A percentile compares a stretch with the other conserved stretches of the same genome.
Conservation (phyloP, 2,113 vertebrate species). For the Chlorodrepanis virens region DNA sequence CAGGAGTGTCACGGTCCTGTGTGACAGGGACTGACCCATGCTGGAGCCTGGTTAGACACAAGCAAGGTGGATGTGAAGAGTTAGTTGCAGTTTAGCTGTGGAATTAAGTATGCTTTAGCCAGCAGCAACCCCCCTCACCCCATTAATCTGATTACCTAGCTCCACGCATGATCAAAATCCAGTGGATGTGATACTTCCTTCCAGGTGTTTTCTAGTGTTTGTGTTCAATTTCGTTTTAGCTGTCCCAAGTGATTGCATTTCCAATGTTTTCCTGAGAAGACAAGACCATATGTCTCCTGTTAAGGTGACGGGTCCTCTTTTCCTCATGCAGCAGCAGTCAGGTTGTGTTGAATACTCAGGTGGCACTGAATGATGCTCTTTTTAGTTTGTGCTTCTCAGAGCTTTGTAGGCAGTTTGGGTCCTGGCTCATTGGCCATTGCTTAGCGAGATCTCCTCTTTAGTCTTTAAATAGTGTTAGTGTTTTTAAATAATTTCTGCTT, state of each 20-base stretch:
- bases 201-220: not conserved
- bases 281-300: not conserved
- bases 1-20: not conserved
- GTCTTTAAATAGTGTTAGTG: not conserved
- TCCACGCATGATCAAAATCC: not conserved
- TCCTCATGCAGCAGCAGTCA: not conserved
- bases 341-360: not conserved
- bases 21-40: not conserved
- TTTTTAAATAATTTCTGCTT: not conserved
- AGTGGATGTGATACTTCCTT: not conserved
- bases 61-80: not conserved
- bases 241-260: not conserved
- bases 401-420: not conserved
- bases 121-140: rapidly evolving
- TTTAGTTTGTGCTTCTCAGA: not conserved
- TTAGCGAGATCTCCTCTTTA: not conserved
- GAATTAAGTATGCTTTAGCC: not conserved
- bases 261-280: not conserved
- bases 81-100: not conserved
- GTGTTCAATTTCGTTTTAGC: not conserved
- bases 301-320: not conserved
- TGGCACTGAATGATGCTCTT: not conserved
- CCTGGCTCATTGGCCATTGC: not conserved
- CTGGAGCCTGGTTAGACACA: not conserved
- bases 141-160: not conserved